Evolutionary conservation across 2,888 invertebrate species (phyloP).

Genomic region (Pammene aurita): DNA sequence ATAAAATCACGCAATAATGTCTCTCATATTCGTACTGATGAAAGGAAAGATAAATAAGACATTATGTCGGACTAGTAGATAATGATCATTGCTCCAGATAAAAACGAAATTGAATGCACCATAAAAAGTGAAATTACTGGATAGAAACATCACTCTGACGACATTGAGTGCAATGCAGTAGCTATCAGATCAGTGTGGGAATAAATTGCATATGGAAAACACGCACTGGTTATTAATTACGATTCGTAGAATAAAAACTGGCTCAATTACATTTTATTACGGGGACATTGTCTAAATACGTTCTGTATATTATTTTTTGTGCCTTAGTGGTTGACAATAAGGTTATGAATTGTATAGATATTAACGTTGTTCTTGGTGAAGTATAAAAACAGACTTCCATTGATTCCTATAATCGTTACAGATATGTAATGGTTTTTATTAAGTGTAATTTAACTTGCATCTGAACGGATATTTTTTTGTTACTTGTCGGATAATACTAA

Average conservation of each 20-base stretch:
- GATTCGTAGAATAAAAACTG: constrained; percentile 25
- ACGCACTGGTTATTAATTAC: constrained; percentile 30
- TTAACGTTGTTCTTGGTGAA: neutral
- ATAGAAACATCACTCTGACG: constrained; percentile 70
- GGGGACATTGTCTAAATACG: constrained; percentile 17
- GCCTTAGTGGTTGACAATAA: neutral
- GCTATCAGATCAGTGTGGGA: constrained; percentile 48
- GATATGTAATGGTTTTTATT: neutral
- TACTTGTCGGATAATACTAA: too few relatives aligned
- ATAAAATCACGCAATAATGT: constrained; percentile 44
- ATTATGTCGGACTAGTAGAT: constrained; percentile 53
- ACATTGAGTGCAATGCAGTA: constrained; percentile 55
- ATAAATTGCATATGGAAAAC: constrained; percentile 29
- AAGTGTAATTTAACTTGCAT: too few relatives aligned
- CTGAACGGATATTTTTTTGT: too few relatives aligned
- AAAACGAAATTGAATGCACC: constrained; percentile 55
- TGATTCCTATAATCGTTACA: constrained; percentile 1
- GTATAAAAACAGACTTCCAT: constrained; percentile 5
- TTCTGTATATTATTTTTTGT: neutral
- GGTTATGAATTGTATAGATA: neutral
- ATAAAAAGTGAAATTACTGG: constrained; percentile 61
- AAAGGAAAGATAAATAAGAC: constrained; percentile 55
- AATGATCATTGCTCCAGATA: constrained; percentile 50
- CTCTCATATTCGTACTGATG: constrained; percentile 26
- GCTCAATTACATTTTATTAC: constrained; percentile 31